phyloP scores from a whole-genome alignment of 2,113 vertebrate genomes.

The Eolophus roseicapilla region DNA sequence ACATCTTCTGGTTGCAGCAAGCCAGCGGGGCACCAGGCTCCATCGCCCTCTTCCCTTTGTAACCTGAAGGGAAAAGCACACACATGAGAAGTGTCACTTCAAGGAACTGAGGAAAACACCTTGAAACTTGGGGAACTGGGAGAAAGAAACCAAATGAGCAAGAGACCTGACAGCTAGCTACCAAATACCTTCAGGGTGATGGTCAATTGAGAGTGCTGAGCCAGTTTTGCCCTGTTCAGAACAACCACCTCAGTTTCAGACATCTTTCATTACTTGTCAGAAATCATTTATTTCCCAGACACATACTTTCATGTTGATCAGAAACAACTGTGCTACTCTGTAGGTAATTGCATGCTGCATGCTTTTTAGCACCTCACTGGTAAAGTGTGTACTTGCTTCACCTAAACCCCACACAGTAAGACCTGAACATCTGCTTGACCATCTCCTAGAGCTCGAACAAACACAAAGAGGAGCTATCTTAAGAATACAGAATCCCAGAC shows the following conservation, averaged over 20 bases:
- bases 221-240: not conserved
- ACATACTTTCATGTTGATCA: not conserved
- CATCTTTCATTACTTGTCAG: not conserved
- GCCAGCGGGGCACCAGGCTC: constrained; percentile 89
- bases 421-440: not conserved
- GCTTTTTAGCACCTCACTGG: not conserved
- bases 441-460: not conserved
- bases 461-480: not conserved
- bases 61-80: constrained; percentile 66
- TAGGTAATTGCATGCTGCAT: not conserved
- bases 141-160: not conserved
- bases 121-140: accelerated
- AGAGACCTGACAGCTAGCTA: not conserved
- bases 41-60: constrained; percentile 85
- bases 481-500: not conserved
- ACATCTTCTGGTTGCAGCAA: constrained; percentile 81
- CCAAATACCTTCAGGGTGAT: not conserved
- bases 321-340: not conserved
- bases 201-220: not conserved
- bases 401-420: not conserved
- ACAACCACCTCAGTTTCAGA: not conserved
- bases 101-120: not conserved
- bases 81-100: accelerated
- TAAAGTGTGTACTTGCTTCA: not conserved
- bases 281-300: not conserved